Evolutionary conservation across 2,797 vertebrate genomes (phyloP).

Genomic region (Sebastolobus altivelis): DNA sequence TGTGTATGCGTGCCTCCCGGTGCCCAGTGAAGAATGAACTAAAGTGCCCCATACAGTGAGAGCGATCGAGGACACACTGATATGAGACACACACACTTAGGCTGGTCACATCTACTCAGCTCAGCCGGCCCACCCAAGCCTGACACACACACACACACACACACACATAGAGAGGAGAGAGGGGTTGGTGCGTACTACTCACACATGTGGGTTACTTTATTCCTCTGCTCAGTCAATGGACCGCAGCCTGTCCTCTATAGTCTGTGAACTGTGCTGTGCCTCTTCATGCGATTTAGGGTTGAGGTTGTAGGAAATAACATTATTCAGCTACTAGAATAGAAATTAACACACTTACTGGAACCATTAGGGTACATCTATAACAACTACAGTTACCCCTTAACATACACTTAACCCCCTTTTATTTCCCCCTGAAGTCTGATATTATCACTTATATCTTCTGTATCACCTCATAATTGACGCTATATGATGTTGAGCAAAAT

Average conservation of each 20-base stretch:
- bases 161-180: slow-evolving; percentile 15
- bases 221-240: slow-evolving; percentile 63
- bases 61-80: slow-evolving; percentile 82
- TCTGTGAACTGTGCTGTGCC: slow-evolving; percentile 22
- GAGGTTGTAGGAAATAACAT: slow-evolving; percentile 8
- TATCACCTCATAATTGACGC: too few relatives aligned
- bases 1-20: slow-evolving; percentile 50
- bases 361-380: not conserved
- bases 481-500: too few relatives aligned
- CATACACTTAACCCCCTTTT: not conserved
- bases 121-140: slow-evolving; percentile 60
- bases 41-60: slow-evolving; percentile 81
- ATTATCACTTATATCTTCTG: too few relatives aligned
- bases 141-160: slow-evolving; percentile 36
- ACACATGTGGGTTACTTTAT: slow-evolving; percentile 53
- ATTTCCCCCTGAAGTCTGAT: not conserved
- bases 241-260: slow-evolving; percentile 31
- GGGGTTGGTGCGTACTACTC: slow-evolving; percentile 18
- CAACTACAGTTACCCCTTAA: not conserved
- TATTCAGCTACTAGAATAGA: not conserved
- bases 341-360: not conserved
- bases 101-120: slow-evolving; percentile 76
- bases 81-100: slow-evolving; percentile 82
- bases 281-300: slow-evolving; percentile 24
- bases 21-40: slow-evolving; percentile 67